phyloP scores from a whole-genome alignment of 2,797 vertebrate genomes.

The Gephyroberyx darwinii region DNA sequence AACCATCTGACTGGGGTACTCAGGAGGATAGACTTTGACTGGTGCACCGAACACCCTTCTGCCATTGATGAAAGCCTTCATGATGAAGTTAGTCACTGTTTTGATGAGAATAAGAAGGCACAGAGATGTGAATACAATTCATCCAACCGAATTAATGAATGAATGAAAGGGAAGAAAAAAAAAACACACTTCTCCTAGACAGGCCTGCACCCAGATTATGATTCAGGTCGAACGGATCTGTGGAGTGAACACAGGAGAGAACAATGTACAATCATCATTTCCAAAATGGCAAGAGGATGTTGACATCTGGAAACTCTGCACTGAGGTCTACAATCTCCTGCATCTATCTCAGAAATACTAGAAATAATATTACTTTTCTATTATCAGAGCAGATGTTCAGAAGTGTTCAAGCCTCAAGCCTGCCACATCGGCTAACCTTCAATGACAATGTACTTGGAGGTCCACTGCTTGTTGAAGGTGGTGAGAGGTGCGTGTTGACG shows the following conservation, averaged over 20 bases:
- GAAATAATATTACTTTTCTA: no score
- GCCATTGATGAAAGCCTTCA: conserved; percentile 97
- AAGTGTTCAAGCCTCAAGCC: neutral
- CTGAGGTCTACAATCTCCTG: no score
- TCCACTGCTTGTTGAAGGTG: conserved; percentile 98
- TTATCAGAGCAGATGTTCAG: no score
- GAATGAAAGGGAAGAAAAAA: neutral
- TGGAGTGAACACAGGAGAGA: conserved; percentile 23
- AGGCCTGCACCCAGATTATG: conserved; percentile 96
- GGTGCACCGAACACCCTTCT: conserved; percentile 91
- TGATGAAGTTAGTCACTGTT: conserved; percentile 98
- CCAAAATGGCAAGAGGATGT: neutral
- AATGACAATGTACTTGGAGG: conserved; percentile 96
- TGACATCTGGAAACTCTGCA: neutral
- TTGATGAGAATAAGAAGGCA: conserved; percentile 10
- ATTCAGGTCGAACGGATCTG: conserved; percentile 96
- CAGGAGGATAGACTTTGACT: conserved; percentile 84
- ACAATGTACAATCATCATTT: neutral
- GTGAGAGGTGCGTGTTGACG: conserved; percentile 89
- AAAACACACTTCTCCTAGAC: conserved; percentile 92
- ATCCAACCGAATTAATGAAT: neutral
- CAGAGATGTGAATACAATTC: neutral
- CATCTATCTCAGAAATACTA: no score
- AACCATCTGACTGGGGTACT: conserved; percentile 90
- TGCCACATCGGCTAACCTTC: conserved; percentile 83